These are phyloP conservation scores for Reinhardtius hippoglossoides DNA, from an alignment of 2,113 vertebrate genomes.

Conservation along the genomic window DNA sequence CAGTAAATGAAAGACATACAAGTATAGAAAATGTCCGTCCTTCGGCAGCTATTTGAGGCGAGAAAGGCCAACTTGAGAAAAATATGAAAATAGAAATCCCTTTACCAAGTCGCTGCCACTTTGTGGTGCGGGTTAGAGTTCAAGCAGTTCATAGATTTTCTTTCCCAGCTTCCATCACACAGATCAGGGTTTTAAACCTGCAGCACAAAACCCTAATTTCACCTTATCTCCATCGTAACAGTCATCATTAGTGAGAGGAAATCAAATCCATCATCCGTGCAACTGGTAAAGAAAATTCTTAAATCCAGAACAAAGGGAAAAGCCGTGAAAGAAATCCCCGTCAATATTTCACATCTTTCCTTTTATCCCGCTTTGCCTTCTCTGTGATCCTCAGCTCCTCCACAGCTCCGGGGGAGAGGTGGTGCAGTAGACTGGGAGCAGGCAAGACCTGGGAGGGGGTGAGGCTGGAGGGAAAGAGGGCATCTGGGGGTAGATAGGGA, in stretches of 20 bases:
- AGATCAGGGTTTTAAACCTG: slow-evolving; percentile 43
- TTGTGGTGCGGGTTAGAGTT: slow-evolving; percentile 52
- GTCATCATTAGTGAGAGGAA: slow-evolving; percentile 18
- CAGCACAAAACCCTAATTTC: slow-evolving; percentile 45
- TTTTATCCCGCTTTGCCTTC: slow-evolving; percentile 54
- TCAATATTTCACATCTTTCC: slow-evolving; percentile 47
- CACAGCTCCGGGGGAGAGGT: slow-evolving; percentile 63
- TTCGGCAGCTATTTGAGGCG: slow-evolving; percentile 8
- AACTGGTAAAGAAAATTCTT: slow-evolving; percentile 30
- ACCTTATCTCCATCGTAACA: slow-evolving; percentile 24
- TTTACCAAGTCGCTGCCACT: slow-evolving; percentile 43
- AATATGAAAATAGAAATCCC: slow-evolving; percentile 53
- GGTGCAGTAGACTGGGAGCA: slow-evolving; percentile 61
- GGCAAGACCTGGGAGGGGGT: slow-evolving; percentile 54
- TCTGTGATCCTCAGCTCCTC: slow-evolving; percentile 56
- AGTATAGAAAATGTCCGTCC: slow-evolving; percentile 19
- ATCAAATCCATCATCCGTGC: slow-evolving; percentile 17
- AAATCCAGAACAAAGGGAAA: slow-evolving; percentile 65
- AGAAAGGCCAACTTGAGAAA: background rate
- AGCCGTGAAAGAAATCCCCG: slow-evolving; percentile 44
- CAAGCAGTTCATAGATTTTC: slow-evolving; percentile 41
- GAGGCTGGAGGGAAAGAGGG: slow-evolving; percentile 58
- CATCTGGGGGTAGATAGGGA: slow-evolving; percentile 55
- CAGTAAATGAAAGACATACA: background rate
- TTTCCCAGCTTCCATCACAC: slow-evolving; percentile 68